Conservation (phyloP, 2,113 vertebrate genomes). For the Apteryx owenii region DNA sequence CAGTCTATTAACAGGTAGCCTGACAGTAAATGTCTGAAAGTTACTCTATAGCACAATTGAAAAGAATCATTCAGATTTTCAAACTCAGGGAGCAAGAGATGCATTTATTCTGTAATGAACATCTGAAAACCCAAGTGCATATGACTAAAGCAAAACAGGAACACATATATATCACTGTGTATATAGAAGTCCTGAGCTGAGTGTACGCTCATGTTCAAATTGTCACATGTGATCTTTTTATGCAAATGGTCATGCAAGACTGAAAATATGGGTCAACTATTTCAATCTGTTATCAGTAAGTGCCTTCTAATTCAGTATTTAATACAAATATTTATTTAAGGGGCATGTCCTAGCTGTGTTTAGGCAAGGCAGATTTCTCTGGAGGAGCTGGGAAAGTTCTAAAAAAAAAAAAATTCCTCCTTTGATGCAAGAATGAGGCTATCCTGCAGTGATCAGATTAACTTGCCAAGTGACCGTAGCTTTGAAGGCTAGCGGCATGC, state of each 20-base stretch:
- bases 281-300: constrained; percentile 7
- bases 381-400: constrained; percentile 23
- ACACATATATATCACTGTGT: rapidly evolving
- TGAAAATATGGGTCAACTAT: not conserved
- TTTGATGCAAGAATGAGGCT: constrained; percentile 72
- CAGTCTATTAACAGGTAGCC: not conserved
- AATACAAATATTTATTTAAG: constrained; percentile 60
- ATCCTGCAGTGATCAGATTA: constrained; percentile 70
- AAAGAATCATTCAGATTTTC: not conserved
- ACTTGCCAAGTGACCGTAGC: constrained; percentile 62
- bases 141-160: not conserved
- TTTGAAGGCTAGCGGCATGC: constrained; percentile 60
- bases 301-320: constrained; percentile 33
- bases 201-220: not conserved
- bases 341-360: constrained; percentile 18
- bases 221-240: not conserved
- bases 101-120: not conserved
- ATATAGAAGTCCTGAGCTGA: not conserved
- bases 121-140: not conserved
- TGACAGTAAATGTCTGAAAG: not conserved
- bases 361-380: constrained; percentile 48
- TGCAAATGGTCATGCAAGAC: not conserved
- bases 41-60: not conserved
- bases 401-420: constrained; percentile 38
- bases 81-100: not conserved